Percentiles rank a stretch among this genome's conserved stretches.
These are phyloP conservation scores for Carposina sasakii DNA, from an alignment of 1,140 invertebrate genomes.

Conservation along the genomic window DNA sequence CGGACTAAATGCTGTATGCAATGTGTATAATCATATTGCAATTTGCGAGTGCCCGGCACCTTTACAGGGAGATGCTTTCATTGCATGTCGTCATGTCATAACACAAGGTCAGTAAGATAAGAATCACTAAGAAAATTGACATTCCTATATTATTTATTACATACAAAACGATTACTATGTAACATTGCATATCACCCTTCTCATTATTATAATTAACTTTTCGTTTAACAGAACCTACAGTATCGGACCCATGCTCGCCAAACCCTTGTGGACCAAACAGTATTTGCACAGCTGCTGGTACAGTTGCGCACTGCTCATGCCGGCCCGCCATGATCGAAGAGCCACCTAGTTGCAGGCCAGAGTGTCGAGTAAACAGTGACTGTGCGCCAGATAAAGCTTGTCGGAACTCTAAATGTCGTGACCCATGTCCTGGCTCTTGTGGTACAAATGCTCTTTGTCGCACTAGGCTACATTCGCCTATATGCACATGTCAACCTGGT, in stretches of 20 bases:
- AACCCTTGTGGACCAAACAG: conserved; percentile 84
- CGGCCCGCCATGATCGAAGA: conserved; percentile 77
- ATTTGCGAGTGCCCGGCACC: conserved; percentile 77
- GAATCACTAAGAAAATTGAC: too few species aligned
- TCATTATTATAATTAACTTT: background rate
- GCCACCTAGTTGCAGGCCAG: conserved; percentile 79
- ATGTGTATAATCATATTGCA: conserved; percentile 78
- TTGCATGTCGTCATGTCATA: conserved; percentile 69
- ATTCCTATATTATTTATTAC: conserved; percentile 33
- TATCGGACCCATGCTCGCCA: conserved; percentile 80
- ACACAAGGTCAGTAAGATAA: too few species aligned
- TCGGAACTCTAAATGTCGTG: conserved; percentile 79
- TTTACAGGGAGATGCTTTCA: conserved; percentile 78
- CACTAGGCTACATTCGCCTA: conserved; percentile 80
- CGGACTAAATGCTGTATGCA: conserved; percentile 75
- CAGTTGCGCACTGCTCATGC: conserved; percentile 79
- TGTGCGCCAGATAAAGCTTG: conserved; percentile 79
- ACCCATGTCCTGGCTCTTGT: conserved; percentile 84
- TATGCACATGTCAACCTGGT: conserved; percentile 79
- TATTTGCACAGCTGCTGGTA: conserved; percentile 76
- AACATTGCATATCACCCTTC: too few species aligned
- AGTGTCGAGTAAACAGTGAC: conserved; percentile 79
- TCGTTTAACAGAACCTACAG: conserved; percentile 51
- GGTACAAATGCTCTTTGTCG: conserved; percentile 80
- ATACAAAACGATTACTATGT: conserved; percentile 9